Evolutionary conservation across 2,113 vertebrate species (phyloP).

Genomic region (Spermophilus dauricus): DNA sequence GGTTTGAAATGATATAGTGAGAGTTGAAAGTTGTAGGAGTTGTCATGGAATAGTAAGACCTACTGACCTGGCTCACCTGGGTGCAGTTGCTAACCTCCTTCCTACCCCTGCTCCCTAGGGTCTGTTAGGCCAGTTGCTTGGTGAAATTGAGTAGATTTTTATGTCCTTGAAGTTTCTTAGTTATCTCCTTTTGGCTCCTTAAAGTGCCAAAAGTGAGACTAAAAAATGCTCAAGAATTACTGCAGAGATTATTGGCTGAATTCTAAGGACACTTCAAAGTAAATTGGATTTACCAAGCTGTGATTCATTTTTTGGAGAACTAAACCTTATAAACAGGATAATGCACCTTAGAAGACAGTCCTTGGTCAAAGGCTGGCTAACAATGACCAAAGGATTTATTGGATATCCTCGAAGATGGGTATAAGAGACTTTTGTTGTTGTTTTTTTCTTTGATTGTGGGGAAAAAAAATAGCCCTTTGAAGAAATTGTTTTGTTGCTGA

Average conservation of each 20-base stretch:
- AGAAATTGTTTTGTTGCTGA: not conserved
- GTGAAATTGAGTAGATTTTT: constrained; percentile 36
- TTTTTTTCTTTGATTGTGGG: not conserved
- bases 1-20: not conserved
- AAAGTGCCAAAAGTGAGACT: constrained; percentile 37
- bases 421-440: not conserved
- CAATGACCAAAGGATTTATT: not conserved
- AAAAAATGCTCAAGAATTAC: constrained; percentile 21
- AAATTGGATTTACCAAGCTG: not conserved
- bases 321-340: not conserved
- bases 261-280: constrained; percentile 21
- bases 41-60: not conserved
- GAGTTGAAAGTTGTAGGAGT: too few species aligned
- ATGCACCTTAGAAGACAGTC: not conserved
- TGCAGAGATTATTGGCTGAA: not conserved
- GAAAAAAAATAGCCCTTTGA: not conserved
- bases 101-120: not conserved
- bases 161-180: constrained; percentile 63
- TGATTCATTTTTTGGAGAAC: not conserved
- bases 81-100: not conserved
- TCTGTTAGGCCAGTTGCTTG: not conserved
- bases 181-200: constrained; percentile 59
- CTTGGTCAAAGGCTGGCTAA: not conserved
- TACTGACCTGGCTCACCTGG: not conserved
- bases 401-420: not conserved